Percentiles rank a stretch among this genome's conserved stretches.
Evolutionary conservation across 2,797 vertebrate species (phyloP).

Genomic region (Rhynchotus rufescens): DNA sequence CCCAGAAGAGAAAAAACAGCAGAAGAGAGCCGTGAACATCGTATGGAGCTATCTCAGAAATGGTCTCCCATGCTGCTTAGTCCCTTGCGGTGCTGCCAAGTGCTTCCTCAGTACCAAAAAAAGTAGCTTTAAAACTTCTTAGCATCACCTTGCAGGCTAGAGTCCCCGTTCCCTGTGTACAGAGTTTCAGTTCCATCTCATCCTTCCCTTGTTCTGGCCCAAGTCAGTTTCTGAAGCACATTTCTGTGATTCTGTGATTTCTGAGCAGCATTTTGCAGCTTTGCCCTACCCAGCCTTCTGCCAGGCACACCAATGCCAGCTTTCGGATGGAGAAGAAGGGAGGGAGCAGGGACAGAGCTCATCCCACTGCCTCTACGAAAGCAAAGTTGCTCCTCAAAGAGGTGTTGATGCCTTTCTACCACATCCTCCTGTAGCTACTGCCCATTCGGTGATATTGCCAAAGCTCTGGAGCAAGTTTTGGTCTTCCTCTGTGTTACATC

Average conservation of each 20-base stretch:
- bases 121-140: neutral
- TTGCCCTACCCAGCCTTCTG: neutral
- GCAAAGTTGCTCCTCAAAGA: neutral
- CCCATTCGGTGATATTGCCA: neutral
- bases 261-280: neutral
- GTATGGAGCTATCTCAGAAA: neutral
- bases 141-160: neutral
- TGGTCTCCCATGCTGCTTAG: neutral
- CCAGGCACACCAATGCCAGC: neutral
- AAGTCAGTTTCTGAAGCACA: neutral
- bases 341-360: rapidly evolving
- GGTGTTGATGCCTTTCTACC: neutral
- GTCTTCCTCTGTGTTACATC: neutral
- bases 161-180: neutral
- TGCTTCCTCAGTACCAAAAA: neutral
- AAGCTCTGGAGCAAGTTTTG: neutral
- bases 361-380: neutral
- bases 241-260: no score
- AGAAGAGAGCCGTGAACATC: neutral
- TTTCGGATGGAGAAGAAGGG: neutral
- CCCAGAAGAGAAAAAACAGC: neutral
- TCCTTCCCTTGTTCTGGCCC: neutral
- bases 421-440: neutral
- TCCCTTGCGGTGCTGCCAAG: neutral
- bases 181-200: neutral